Evolutionary conservation across 1,140 invertebrate species (phyloP).

Genomic region (Ylistrum balloti): DNA sequence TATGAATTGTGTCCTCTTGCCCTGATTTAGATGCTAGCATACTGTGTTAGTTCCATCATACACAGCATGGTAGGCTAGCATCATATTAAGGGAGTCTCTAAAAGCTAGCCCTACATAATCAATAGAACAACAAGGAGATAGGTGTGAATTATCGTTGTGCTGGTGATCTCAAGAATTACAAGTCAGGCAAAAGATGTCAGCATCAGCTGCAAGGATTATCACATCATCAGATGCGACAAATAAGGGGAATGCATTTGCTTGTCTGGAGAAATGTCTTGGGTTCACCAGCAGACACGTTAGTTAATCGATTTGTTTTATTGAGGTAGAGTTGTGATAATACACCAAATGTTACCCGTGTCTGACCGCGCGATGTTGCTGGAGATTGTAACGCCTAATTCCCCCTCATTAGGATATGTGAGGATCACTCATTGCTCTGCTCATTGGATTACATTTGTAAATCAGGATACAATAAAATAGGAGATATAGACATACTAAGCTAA

Average conservation of each 20-base stretch:
- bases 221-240: conserved; percentile 33
- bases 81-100: background rate
- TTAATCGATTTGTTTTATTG: background rate
- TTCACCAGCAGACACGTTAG: background rate
- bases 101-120: conserved; percentile 7
- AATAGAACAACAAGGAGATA: background rate
- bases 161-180: background rate
- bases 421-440: background rate
- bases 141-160: conserved; percentile 25
- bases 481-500: background rate
- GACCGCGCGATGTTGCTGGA: background rate
- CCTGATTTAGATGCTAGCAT: background rate
- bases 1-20: background rate
- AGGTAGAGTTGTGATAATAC: conserved; percentile 11
- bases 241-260: conserved; percentile 33
- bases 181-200: background rate
- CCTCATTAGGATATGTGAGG: background rate
- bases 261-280: background rate
- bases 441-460: conserved; percentile 24
- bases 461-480: background rate
- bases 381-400: background rate
- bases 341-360: background rate
- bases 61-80: background rate
- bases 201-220: conserved; percentile 25
- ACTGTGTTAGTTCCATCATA: background rate